These are phyloP conservation scores for Triplophysa tibetana DNA, from an alignment of 2,113 vertebrate genomes.

Conservation along the genomic window DNA sequence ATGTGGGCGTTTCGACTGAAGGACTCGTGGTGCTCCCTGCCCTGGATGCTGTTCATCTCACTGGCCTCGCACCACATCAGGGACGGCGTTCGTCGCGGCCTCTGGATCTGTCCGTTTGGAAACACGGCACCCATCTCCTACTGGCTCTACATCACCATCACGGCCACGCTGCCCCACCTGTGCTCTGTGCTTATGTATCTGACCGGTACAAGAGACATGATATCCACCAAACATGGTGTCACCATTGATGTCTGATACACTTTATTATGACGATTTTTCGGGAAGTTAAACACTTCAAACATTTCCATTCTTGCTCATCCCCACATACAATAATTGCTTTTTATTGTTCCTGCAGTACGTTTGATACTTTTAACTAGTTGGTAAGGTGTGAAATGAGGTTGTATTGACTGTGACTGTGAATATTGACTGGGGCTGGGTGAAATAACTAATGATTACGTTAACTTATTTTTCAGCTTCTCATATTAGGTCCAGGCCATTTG, in stretches of 20 bases:
- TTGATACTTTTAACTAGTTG: constrained; percentile 7
- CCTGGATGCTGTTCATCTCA: constrained; percentile 94
- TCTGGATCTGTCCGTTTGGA: constrained; percentile 94
- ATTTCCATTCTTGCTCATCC: background rate
- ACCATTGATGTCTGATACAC: constrained; percentile 83
- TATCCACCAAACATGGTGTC: constrained; percentile 89
- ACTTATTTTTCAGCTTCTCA: too few species aligned
- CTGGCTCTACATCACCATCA: constrained; percentile 91
- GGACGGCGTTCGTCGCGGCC: constrained; percentile 87
- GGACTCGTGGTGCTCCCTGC: constrained; percentile 92
- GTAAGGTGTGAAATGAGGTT: constrained; percentile 22
- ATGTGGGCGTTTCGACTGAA: constrained; percentile 88
- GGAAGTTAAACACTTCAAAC: background rate
- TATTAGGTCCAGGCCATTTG: too few species aligned
- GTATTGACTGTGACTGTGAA: constrained; percentile 19
- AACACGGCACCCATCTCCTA: constrained; percentile 90
- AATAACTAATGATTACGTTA: background rate
- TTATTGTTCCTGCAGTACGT: background rate
- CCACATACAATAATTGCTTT: background rate
- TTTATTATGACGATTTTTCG: background rate
- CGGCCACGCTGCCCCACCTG: constrained; percentile 88
- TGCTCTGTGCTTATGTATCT: constrained; percentile 94
- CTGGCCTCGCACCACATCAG: constrained; percentile 93
- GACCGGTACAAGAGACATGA: constrained; percentile 87
- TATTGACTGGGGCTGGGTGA: background rate